Conservation (phyloP, 2,888 invertebrate genomes). For the Gerris lacustris region DNA sequence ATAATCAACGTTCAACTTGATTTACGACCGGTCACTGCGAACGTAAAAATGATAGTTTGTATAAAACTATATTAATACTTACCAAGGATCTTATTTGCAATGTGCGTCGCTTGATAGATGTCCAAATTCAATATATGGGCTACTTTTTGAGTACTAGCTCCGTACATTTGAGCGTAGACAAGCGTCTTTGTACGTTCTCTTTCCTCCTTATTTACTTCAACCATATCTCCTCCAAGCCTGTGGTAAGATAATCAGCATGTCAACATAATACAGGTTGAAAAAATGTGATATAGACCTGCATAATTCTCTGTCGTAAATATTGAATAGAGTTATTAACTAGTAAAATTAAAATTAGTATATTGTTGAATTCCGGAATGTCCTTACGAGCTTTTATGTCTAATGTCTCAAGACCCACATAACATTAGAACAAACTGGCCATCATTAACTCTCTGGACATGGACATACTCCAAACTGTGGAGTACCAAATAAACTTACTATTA, state of each 20-base stretch:
- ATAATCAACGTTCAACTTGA: too few relatives aligned
- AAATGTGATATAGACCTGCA: not conserved
- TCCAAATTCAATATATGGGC: conserved; percentile 38
- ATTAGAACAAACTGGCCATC: too few relatives aligned
- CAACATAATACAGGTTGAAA: not conserved
- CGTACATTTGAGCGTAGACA: conserved; percentile 43
- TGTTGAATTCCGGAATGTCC: too few relatives aligned
- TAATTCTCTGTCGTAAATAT: too few relatives aligned
- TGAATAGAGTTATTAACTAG: too few relatives aligned
- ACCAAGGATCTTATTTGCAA: conserved; percentile 24
- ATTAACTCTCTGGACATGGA: too few relatives aligned
- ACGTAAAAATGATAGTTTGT: not conserved
- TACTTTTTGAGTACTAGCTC: conserved; percentile 40
- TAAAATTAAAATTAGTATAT: too few relatives aligned
- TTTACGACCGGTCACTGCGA: too few relatives aligned
- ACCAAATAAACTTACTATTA: too few relatives aligned
- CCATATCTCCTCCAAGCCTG: conserved; percentile 36
- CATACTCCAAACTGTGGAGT: too few relatives aligned
- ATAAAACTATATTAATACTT: not conserved
- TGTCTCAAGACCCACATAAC: too few relatives aligned
- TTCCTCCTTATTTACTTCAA: conserved; percentile 34
- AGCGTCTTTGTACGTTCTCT: conserved; percentile 43
- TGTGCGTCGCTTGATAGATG: conserved; percentile 36
- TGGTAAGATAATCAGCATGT: not conserved
- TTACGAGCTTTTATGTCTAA: too few relatives aligned